phyloP scores from a whole-genome alignment of 2,113 vertebrate species.

The Pelecanus crispus region DNA sequence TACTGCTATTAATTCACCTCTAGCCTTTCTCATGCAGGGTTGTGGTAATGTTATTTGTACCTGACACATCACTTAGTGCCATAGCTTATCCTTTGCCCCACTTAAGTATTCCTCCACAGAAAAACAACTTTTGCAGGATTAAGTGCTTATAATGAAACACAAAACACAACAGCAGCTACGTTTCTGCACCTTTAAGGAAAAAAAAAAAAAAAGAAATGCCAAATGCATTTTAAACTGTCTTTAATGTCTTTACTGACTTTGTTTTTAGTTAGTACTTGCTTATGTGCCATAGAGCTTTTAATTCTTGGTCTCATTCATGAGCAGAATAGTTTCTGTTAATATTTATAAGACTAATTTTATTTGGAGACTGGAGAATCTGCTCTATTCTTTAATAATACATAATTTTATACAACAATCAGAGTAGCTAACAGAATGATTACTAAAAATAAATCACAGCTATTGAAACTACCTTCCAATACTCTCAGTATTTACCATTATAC shows the following conservation, averaged over 20 bases:
- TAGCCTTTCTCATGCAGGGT: not conserved
- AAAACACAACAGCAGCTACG: not conserved
- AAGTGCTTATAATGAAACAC: not conserved
- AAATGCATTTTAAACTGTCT: not conserved
- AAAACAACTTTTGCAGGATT: not conserved
- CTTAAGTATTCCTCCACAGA: not conserved
- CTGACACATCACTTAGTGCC: not conserved
- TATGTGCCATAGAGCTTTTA: not conserved
- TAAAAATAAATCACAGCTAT: slow-evolving; percentile 18
- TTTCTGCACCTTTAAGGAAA: not conserved
- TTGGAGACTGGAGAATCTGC: not conserved
- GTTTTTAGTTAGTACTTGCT: not conserved
- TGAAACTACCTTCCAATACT: not conserved
- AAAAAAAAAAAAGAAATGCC: not conserved
- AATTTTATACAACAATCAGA: not conserved
- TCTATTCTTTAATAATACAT: slow-evolving; percentile 9
- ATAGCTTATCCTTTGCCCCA: not conserved
- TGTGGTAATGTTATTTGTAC: not conserved
- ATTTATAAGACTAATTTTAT: slow-evolving; percentile 16
- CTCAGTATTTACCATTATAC: not conserved
- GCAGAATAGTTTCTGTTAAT: slow-evolving; percentile 14
- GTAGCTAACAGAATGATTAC: not conserved
- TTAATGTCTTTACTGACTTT: not conserved
- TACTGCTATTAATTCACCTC: not conserved
- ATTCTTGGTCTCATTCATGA: not conserved